Base-by-base conservation (phyloP, 2,113 vertebrate species). In the Paramormyrops kingsleyae region DNA sequence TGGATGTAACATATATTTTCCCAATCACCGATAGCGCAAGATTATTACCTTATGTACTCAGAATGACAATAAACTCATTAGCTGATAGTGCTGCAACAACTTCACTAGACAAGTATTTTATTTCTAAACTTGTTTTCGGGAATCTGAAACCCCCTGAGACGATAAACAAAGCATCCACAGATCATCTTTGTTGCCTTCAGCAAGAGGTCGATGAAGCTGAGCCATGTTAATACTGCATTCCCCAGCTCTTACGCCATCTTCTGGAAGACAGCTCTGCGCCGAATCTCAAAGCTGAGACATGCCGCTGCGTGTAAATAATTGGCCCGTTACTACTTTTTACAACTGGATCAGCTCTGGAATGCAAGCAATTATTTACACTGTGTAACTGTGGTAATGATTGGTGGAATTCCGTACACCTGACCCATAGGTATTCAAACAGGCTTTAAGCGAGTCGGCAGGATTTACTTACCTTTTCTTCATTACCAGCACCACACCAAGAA, bases 401-500 rank as follows among this genome's bases (percentile, higher is more conserved):
- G 44, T 12, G 44, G 27, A 83, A 52, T 52, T 89, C 52, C 21
- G 6, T 35, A 27, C n/a, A 83, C 66, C 19, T 77, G 27, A 77
- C 27, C 47, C 12, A 44, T 15, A 88, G 24, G 10, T 77, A 88
- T 47, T 31, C n/a, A 17, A 49, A 89, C 35, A 42, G 35, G 35
- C 70, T 77, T 17, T 15, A 77, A 31, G 70, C 15, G 85, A 35
- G 74, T 39, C 31, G 80, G 74, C 31, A 39, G 88, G 52, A 62
- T 96, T 96, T 95, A 98, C 97, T 96, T 95, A 98, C 97, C 97
- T 97, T 94, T 97, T 97, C 95, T 98, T 98, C 97, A 98, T 97
- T 39, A 97, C 93, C 94, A 98, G 91, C 89, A 98, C 96, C 47
- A 97, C 95, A 8, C 97, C 97, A 13, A 98, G 95, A 92, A 98